Evolutionary conservation across 1,140 invertebrate species (phyloP).

Genomic region (Drosophila willistoni): DNA sequence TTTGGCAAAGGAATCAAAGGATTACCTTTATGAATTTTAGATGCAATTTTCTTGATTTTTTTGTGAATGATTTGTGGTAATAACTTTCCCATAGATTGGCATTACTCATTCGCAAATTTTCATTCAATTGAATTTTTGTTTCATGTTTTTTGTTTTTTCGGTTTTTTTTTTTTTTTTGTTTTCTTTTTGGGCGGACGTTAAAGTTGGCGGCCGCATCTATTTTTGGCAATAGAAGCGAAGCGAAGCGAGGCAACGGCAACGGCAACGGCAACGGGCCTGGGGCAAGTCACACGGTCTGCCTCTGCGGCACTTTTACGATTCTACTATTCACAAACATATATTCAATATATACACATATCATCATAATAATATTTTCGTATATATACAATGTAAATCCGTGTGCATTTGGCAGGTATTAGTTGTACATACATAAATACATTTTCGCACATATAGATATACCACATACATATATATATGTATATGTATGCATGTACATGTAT

Average conservation of each 20-base stretch:
- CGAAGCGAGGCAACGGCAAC: constrained; percentile 10
- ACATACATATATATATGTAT: constrained; percentile 40
- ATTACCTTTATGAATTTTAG: too few species aligned
- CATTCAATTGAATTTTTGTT: neutral
- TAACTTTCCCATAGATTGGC: neutral
- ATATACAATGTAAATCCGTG: constrained; percentile 5
- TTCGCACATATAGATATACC: constrained; percentile 11
- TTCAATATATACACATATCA: constrained; percentile 18
- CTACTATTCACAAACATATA: too few species aligned
- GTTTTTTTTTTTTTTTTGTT: neutral
- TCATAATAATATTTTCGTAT: neutral
- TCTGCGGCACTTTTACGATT: constrained; percentile 37
- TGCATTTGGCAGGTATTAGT: constrained; percentile 5
- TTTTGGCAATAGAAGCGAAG: constrained; percentile 34
- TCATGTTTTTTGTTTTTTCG: neutral
- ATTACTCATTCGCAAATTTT: constrained; percentile 1
- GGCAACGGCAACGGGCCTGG: constrained; percentile 18
- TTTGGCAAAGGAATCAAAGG: too few species aligned
- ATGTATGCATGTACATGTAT: neutral
- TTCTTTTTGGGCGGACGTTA: constrained; percentile 51
- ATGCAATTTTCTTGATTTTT: neutral
- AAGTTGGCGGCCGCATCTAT: constrained; percentile 68
- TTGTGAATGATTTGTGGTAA: neutral
- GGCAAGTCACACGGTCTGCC: constrained; percentile 30
- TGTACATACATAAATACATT: constrained; percentile 19